Conservation (phyloP, 1,140 invertebrate species). For the Cherax destructor region DNA sequence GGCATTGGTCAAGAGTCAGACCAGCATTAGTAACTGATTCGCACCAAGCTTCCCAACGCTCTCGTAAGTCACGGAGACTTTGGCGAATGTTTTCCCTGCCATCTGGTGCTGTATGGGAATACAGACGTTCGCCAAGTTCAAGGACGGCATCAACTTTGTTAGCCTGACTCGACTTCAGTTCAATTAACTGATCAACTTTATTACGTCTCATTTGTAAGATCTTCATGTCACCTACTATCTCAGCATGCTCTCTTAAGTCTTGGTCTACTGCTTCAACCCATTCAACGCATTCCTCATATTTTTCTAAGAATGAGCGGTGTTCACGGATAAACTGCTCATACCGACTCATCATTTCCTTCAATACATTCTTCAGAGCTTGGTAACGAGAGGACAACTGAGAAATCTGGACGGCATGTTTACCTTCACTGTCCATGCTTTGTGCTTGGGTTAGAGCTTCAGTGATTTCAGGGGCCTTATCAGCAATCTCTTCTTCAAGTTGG, state of each 20-base stretch:
- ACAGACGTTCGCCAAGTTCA: conserved; percentile 93
- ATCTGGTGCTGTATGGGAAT: conserved; percentile 93
- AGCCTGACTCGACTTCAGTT: conserved; percentile 87
- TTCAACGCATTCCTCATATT: conserved; percentile 84
- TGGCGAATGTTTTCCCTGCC: conserved; percentile 93
- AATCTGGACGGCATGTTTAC: conserved; percentile 84
- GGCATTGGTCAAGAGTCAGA: conserved; percentile 90
- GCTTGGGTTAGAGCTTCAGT: conserved; percentile 83
- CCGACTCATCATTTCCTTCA: conserved; percentile 78
- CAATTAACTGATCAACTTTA: conserved; percentile 87
- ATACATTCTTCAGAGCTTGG: conserved; percentile 87
- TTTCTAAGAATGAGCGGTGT: conserved; percentile 87
- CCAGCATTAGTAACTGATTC: conserved; percentile 87
- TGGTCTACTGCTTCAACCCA: conserved; percentile 87
- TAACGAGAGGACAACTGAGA: conserved; percentile 89
- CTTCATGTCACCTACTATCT: conserved; percentile 90
- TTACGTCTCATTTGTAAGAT: conserved; percentile 90
- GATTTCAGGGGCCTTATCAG: conserved; percentile 83
- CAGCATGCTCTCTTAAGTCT: conserved; percentile 85
- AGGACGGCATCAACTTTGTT: conserved; percentile 89
- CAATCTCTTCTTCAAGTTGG: conserved; percentile 84
- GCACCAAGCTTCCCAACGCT: conserved; percentile 90
- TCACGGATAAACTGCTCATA: conserved; percentile 91
- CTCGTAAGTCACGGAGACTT: conserved; percentile 86
- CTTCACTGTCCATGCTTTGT: conserved; percentile 84